Base-by-base conservation (phyloP, 2,797 vertebrate species). In the Menidia menidia region DNA sequence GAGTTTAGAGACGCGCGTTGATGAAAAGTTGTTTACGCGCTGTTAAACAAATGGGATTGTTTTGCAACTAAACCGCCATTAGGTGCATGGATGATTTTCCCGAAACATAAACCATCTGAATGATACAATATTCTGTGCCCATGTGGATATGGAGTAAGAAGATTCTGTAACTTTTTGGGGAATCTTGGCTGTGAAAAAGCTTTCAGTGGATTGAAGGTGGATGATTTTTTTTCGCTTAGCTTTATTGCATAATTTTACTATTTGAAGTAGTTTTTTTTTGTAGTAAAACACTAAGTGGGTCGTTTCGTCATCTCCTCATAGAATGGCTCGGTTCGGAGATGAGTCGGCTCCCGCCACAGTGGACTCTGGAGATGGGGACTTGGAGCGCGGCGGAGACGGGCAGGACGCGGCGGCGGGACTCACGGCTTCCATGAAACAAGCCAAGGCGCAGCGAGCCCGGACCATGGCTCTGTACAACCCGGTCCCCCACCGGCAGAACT, bases 381-480 rank as follows among this genome's bases (percentile, higher is more conserved):
- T 93, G 47, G 96, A 97, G 74, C 95, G 93, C 91, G 94, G 92
- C 87, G 92, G 92, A 72, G 96, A 95, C 82, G 94, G 88, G 13
- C 95, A 95, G 92, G 96, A 95, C 87, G 79, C 95, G 66, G 90
- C 94, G 3, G 95, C 88, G 55, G 94, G 92, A 60, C 90, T 94
- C 19, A 94, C 95, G 0, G 97, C 95, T 66, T 94, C 94, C 64
- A 95, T 97, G 91, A 98, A 96, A 90, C 97, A 98, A 94, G 95
- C 96, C 85, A 97, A 97, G 94, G 97, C 97, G 47, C 97, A 98
- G 93, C 92, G 98, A 92, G 98, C 97, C 85, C 95, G 97, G 93
- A 99, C 97, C 91, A 99, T 99, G 97, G 97, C 97, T 89, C 89
- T 99, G 84, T 99, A 99, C 93, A 98, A 98, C 94, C 98, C 96